A percentile compares a stretch with the other conserved stretches of the same genome.
phyloP scores from a whole-genome alignment of 2,888 invertebrate species.

The Ornithoptera priamus region DNA sequence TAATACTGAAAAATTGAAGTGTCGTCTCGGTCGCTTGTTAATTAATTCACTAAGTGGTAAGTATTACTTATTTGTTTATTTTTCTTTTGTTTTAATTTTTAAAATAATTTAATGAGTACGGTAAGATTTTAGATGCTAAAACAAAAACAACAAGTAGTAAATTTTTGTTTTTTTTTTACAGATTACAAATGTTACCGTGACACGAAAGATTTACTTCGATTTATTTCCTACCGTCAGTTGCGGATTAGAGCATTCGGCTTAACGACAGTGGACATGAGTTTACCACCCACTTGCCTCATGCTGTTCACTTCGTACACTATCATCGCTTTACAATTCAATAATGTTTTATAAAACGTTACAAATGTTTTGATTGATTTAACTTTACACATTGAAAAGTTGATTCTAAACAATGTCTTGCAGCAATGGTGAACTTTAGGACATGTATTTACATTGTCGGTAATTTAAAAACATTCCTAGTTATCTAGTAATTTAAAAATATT shows the following conservation, averaged over 20 bases:
- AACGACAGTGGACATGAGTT: constrained; percentile 47
- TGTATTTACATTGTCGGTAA: too few relatives aligned
- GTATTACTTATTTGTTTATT: not conserved
- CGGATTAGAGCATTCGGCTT: constrained; percentile 43
- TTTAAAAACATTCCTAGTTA: too few relatives aligned
- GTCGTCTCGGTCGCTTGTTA: constrained; percentile 8
- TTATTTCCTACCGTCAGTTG: constrained; percentile 43
- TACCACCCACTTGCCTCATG: constrained; percentile 48
- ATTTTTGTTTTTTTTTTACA: not conserved
- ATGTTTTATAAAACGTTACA: constrained; percentile 38
- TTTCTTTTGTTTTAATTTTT: too few relatives aligned
- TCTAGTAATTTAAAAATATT: too few relatives aligned
- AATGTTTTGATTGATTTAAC: too few relatives aligned
- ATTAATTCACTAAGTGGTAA: constrained; percentile 2
- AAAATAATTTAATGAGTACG: too few relatives aligned
- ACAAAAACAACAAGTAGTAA: too few relatives aligned
- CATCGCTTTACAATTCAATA: constrained; percentile 53
- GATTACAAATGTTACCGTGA: constrained; percentile 38
- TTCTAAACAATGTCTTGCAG: too few relatives aligned
- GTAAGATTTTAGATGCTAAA: too few relatives aligned
- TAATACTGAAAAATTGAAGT: constrained; percentile 4
- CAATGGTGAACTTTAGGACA: too few relatives aligned
- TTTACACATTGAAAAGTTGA: too few relatives aligned
- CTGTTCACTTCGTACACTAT: constrained; percentile 54
- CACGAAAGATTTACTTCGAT: constrained; percentile 44